Conservation (phyloP, 2,797 vertebrate genomes). For the Calcarius lapponicus region DNA sequence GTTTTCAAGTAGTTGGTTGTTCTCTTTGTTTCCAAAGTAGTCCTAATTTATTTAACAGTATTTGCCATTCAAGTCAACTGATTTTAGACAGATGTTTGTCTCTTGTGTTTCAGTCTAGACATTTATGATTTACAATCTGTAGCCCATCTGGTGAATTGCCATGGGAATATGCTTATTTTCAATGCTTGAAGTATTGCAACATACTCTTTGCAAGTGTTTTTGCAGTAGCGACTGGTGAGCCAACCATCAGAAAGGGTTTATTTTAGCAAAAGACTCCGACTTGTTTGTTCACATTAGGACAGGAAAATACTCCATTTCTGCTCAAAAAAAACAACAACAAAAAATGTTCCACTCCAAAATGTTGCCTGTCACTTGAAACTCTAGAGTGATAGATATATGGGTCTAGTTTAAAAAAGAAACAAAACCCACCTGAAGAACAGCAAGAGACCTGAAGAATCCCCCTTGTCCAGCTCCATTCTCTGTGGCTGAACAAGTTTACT, state of each 20-base stretch:
- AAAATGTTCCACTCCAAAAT: not conserved
- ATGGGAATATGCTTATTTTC: constrained; percentile 64
- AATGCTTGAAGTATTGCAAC: constrained; percentile 44
- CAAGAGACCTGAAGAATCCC: not conserved
- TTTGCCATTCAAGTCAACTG: constrained; percentile 55
- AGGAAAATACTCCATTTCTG: not conserved
- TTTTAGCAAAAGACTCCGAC: constrained; percentile 13
- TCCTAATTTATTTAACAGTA: constrained; percentile 66
- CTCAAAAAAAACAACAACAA: not conserved
- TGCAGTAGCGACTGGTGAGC: constrained; percentile 8
- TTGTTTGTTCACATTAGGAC: constrained; percentile 33
- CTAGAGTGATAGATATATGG: not conserved
- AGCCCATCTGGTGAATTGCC: constrained; percentile 59
- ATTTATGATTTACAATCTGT: constrained; percentile 62
- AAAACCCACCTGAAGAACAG: not conserved
- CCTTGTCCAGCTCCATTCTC: not conserved
- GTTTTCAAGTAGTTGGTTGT: constrained; percentile 36
- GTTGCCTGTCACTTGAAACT: not conserved
- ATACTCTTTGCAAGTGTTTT: constrained; percentile 44
- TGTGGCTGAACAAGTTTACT: not conserved
- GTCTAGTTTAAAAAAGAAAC: not conserved
- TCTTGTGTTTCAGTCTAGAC: constrained; percentile 62
- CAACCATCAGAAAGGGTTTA: constrained; percentile 46
- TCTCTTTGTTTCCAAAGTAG: constrained; percentile 45
- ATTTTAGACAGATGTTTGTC: constrained; percentile 68